A percentile compares a stretch with the other conserved stretches of the same genome.
Evolutionary conservation across 2,797 vertebrate species (phyloP).

Genomic region (Squalus acanthias): DNA sequence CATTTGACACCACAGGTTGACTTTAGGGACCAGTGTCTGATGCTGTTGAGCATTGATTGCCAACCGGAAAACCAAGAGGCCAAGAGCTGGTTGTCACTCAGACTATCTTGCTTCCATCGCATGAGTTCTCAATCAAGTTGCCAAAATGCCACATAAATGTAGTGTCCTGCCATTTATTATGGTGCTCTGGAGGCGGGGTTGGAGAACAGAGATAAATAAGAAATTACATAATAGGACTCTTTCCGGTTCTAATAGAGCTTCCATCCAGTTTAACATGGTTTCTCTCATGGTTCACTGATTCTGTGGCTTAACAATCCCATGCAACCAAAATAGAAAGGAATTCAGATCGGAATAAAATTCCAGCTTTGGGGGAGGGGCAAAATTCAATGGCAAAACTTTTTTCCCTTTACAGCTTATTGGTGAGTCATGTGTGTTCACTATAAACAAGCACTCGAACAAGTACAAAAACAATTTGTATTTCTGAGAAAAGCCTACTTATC

Average conservation of each 20-base stretch:
- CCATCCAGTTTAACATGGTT: not conserved
- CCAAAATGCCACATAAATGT: not conserved
- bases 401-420: not conserved
- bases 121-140: not conserved
- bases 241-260: not conserved
- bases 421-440: not conserved
- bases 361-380: not conserved
- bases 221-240: not conserved
- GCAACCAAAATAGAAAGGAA: not conserved
- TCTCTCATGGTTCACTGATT: not conserved
- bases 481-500: not conserved
- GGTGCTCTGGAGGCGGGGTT: not conserved
- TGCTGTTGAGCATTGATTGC: not conserved
- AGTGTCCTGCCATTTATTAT: not conserved
- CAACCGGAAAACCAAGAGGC: not conserved
- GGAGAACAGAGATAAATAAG: not conserved
- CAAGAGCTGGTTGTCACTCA: not conserved
- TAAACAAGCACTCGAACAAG: not conserved
- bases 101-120: not conserved
- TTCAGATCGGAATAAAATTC: not conserved
- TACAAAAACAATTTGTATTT: not conserved
- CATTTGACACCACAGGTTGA: not conserved
- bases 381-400: not conserved
- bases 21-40: not conserved
- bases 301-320: not conserved